Evolutionary conservation across 2,113 vertebrate genomes (phyloP), one percentile per base, ranked within the genome.

Genomic region (Sorex araneus): DNA sequence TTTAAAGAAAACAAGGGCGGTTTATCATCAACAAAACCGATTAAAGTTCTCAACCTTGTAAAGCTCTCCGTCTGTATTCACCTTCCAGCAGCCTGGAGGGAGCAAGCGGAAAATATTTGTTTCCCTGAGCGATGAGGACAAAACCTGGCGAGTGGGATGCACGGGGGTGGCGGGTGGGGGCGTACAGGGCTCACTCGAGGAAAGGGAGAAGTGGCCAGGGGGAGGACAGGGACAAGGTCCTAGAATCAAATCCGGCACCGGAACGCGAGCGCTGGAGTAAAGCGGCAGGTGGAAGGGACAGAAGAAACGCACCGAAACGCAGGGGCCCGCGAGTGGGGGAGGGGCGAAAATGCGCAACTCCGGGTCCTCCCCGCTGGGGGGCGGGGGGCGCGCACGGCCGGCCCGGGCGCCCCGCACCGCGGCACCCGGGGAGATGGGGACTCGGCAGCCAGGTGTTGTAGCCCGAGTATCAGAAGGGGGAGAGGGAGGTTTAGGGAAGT

Each of bases 41-140:
- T 90, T 86, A 27, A 94, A 86, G 89, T 86, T 76, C 79, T 88
- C 76, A 85, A 78, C 82, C 13, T 90, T 86, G 90, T 34, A 63
- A 94, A 95, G 32, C 47, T 88, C 79, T 90, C 60, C 71, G 45
- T 91, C 67, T 34, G 78, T 43, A 30, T 80, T 79, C 82, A 93
- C 90, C 79, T 95, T 92, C 79, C 94, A 92, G 75, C 60, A 93
- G 76, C 89, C 89, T 95, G 81, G 36, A 92, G 92, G 21, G 86
- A 25, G 43, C 71, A 43, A 81, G 76, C 64, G 90, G 90, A 87
- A 93, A 94, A 92, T 74, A 83, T 92, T 92, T 75, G 83, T 86
- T 93, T 94, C 70, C 67, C 19, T 27, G 82, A 45, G 28, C 45
- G 40, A 69, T 47, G 47, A 60, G 19, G n/a, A 69, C 73, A 47